Evolutionary conservation across 2,797 vertebrate species (phyloP), one percentile per base, ranked within the genome.

Genomic region (Leptodactylus fallax): DNA sequence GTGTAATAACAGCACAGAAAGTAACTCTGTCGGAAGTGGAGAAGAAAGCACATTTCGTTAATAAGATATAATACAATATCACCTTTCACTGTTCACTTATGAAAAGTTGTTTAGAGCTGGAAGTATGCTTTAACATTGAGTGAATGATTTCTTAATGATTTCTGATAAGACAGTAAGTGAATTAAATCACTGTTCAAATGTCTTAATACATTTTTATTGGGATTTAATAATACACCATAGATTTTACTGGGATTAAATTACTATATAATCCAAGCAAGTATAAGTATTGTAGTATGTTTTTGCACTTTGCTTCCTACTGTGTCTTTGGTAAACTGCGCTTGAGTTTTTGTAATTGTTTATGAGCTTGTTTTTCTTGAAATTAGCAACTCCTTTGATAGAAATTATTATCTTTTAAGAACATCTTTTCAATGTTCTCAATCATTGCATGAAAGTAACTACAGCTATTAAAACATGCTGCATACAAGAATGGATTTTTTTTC

Each of bases 381-480:
- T 85, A 80, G 36, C 23, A 72, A 55, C 67, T 60, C 78, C 63
- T 85, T 67, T 87, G 71, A 81, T 76, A 81, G 60, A 80, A 87
- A 85, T 71, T 74, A 87, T 87, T 88, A 87, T 90, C 63, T 86
- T 83, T 36, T 86, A 86, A 79, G 69, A 86, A 86, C 88, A 89
- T 89, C 88, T 89, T 89, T 83, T 78, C 84, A 83, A 69, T 77
- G 36, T 86, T 89, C 72, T 78, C 72, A 79, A 65, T 89, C 84
- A 86, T 86, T 76, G 79, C n/a, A 69, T 89, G 72, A 86, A 86
- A 89, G 72, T 83, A 89, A 77, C 79, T 85, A 81, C 79, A 89
- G 71, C 87, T 82, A 89, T 89, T 89, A 89, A 69, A 86, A 89
- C 88, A 83, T 83, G 25, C 80, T 61, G 88, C 84, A 89, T 83